Percentiles rank a stretch among this genome's conserved stretches.
phyloP scores from a whole-genome alignment of 2,797 vertebrate species.

The Phataginus tetradactyla region DNA sequence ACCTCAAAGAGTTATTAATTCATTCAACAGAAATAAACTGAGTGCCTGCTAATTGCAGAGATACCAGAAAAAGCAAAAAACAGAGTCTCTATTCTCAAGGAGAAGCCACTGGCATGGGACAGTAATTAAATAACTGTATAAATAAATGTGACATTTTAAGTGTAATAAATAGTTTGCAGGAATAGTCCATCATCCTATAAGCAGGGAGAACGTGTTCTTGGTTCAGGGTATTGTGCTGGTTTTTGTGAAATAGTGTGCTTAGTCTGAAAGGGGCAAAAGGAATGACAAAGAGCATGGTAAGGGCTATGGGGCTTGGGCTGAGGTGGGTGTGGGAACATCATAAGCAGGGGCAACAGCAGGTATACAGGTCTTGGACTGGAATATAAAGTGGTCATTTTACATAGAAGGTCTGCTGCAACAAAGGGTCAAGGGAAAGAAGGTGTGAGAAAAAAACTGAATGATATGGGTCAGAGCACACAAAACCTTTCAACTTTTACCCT shows the following conservation, averaged over 20 bases:
- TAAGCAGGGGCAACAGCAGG: background rate
- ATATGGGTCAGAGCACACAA: background rate
- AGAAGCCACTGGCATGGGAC: background rate
- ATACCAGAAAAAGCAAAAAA: background rate
- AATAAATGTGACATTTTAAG: background rate
- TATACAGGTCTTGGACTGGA: background rate
- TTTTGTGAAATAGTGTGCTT: background rate
- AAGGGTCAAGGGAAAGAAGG: background rate
- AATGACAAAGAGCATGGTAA: background rate
- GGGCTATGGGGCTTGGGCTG: background rate
- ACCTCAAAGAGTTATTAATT: conserved; percentile 15
- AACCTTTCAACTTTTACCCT: background rate
- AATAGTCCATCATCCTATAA: background rate
- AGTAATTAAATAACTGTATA: background rate
- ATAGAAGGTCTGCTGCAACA: background rate
- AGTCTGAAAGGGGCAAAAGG: background rate
- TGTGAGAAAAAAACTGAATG: background rate
- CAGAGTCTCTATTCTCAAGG: background rate
- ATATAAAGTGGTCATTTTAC: background rate
- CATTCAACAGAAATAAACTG: background rate
- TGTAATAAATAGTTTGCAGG: background rate
- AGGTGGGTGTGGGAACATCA: background rate
- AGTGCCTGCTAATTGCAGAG: background rate
- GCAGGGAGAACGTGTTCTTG: background rate
- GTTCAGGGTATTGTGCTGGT: background rate